Conservation (phyloP, 2,888 invertebrate species). For the Amorpha juglandis region DNA sequence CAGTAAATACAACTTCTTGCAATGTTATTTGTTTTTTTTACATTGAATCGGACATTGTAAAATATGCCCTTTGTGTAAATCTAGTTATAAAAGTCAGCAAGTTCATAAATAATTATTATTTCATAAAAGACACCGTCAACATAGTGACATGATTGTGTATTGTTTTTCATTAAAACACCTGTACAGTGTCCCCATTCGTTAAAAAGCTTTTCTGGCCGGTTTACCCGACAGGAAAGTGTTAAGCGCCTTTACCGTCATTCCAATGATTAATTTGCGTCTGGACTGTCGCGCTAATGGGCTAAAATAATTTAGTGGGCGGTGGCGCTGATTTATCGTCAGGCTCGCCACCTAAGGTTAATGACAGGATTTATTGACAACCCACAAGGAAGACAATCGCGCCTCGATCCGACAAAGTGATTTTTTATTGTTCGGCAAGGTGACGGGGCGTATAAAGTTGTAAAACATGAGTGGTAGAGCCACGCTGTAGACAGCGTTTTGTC, state of each 20-base stretch:
- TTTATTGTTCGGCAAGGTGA: slow-evolving; percentile 12
- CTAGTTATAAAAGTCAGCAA: too few species aligned
- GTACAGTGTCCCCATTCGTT: not conserved
- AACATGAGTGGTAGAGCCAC: too few species aligned
- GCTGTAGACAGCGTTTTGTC: too few species aligned
- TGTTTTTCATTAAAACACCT: not conserved
- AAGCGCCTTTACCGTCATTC: slow-evolving; percentile 78
- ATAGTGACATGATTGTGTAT: not conserved
- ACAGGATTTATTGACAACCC: slow-evolving; percentile 63
- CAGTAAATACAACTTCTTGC: too few species aligned
- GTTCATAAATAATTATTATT: not conserved
- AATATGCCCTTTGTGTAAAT: too few species aligned
- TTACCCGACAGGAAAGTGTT: slow-evolving; percentile 69
- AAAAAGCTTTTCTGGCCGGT: slow-evolving; percentile 44
- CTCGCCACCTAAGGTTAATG: slow-evolving; percentile 53
- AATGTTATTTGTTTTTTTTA: too few species aligned
- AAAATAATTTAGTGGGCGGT: slow-evolving; percentile 81
- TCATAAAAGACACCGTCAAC: not conserved
- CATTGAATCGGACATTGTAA: too few species aligned
- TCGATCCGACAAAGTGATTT: slow-evolving; percentile 22
- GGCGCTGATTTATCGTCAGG: slow-evolving; percentile 71
- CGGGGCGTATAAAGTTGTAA: not conserved
- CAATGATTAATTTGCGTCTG: slow-evolving; percentile 80
- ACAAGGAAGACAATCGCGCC: slow-evolving; percentile 31
- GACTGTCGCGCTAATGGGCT: slow-evolving; percentile 77